Evolutionary conservation across 2,888 invertebrate species (phyloP).

Genomic region (Coleophora flavipennella): DNA sequence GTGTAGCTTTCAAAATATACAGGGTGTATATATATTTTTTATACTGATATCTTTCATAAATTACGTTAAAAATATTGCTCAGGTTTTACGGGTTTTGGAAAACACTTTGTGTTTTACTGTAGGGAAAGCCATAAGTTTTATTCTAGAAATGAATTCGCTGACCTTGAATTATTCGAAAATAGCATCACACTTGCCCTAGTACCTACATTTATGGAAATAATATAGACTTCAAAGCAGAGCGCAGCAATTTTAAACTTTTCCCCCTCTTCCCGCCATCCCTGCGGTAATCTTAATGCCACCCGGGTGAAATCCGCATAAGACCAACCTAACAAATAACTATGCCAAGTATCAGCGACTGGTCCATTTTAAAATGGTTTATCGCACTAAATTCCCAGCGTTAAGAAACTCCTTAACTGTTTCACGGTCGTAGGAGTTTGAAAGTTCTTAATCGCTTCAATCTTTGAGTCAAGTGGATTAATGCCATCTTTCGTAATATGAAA

Average conservation of each 20-base stretch:
- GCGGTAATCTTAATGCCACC: neutral
- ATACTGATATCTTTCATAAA: neutral
- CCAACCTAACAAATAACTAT: neutral
- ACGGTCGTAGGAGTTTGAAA: too few relatives aligned
- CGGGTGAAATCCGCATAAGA: neutral
- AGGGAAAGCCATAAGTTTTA: too few relatives aligned
- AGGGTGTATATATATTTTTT: neutral
- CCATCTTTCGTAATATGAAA: too few relatives aligned
- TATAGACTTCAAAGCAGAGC: neutral
- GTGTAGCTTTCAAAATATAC: neutral
- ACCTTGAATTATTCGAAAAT: constrained; percentile 1
- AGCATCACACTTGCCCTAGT: neutral
- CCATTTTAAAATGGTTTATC: neutral
- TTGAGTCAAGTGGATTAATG: too few relatives aligned
- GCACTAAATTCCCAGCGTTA: neutral
- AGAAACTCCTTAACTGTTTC: too few relatives aligned
- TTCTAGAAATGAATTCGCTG: neutral
- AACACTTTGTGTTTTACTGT: neutral
- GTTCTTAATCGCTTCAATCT: too few relatives aligned
- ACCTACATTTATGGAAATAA: neutral
- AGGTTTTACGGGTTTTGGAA: constrained; percentile 1
- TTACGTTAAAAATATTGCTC: neutral
- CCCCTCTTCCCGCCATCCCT: neutral
- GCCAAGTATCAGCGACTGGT: neutral
- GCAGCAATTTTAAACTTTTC: neutral